Evolutionary conservation across 2,113 vertebrate species (phyloP).

Genomic region (Phoenicopterus ruber): DNA sequence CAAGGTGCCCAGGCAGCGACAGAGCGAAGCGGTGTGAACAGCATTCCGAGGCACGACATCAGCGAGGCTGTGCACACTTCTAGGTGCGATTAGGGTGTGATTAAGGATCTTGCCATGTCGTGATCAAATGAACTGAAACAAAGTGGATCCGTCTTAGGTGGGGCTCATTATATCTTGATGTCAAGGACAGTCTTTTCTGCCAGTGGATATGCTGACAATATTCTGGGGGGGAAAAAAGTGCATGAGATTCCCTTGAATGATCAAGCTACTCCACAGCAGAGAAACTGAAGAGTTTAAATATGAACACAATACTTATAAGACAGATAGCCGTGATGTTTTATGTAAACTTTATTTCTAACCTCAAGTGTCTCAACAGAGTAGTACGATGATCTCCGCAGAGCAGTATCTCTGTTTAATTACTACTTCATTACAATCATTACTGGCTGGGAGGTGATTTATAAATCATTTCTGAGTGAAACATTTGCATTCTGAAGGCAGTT

Average conservation of each 20-base stretch:
- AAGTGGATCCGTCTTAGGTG: background rate
- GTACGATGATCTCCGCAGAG: background rate
- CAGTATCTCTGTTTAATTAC: constrained; percentile 1
- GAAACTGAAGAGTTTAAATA: background rate
- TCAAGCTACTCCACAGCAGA: background rate
- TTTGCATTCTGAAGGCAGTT: constrained; percentile 1
- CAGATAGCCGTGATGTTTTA: background rate
- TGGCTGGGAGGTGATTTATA: background rate
- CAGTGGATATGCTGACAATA: background rate
- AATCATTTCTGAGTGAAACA: constrained; percentile 11
- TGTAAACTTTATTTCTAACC: background rate
- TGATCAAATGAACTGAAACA: background rate
- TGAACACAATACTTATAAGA: background rate
- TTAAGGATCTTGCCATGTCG: background rate
- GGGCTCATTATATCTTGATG: background rate
- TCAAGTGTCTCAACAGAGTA: background rate
- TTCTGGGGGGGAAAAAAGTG: background rate
- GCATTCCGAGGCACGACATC: fast-evolving
- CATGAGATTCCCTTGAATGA: background rate
- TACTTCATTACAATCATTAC: background rate
- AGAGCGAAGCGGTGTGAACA: fast-evolving
- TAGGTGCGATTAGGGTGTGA: background rate
- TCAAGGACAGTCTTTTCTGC: background rate
- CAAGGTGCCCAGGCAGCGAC: fast-evolving
- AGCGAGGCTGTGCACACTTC: fast-evolving